Evolutionary conservation across 1,140 invertebrate species (phyloP).

Genomic region (Paramacrobiotus metropolitanus): DNA sequence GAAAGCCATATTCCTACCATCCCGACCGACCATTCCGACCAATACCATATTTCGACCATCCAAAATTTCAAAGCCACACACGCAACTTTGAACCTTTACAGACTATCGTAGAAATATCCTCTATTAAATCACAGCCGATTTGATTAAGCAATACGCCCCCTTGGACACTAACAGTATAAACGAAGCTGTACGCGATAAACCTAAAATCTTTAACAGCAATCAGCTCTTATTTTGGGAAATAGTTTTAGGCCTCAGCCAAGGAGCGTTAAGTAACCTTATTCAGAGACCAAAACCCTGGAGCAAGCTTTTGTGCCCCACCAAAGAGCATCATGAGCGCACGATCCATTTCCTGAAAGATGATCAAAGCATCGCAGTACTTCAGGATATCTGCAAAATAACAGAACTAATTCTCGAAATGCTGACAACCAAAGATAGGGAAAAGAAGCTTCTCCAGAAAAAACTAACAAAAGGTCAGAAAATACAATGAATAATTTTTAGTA

Average conservation of each 20-base stretch:
- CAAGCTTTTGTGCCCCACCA: conserved; percentile 84
- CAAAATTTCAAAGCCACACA: not conserved
- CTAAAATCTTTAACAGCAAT: conserved; percentile 93
- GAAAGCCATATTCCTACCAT: too few species aligned
- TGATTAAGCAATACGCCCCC: not conserved
- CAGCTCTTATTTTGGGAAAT: conserved; percentile 92
- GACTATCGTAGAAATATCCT: not conserved
- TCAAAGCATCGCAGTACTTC: conserved; percentile 81
- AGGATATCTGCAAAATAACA: conserved; percentile 90
- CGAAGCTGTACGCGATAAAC: conserved; percentile 20
- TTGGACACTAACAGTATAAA: not conserved
- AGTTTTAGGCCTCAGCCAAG: conserved; percentile 81
- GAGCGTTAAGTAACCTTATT: conserved; percentile 76
- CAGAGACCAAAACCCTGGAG: conserved; percentile 89
- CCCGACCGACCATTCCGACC: too few species aligned
- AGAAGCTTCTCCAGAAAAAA: too few species aligned
- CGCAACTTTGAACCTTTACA: not conserved
- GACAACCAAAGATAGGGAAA: too few species aligned
- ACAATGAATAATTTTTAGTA: too few species aligned
- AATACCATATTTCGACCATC: not conserved
- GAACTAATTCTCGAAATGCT: too few species aligned
- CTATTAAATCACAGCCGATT: not conserved
- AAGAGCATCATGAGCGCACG: conserved; percentile 91
- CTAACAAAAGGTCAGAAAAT: too few species aligned
- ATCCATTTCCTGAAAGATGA: conserved; percentile 93